A percentile compares a stretch with the other conserved stretches of the same genome.
Evolutionary conservation across 53 echinoderm and acorn worm genomes (phyloP).

Genomic region (Holothuria leucospilota): DNA sequence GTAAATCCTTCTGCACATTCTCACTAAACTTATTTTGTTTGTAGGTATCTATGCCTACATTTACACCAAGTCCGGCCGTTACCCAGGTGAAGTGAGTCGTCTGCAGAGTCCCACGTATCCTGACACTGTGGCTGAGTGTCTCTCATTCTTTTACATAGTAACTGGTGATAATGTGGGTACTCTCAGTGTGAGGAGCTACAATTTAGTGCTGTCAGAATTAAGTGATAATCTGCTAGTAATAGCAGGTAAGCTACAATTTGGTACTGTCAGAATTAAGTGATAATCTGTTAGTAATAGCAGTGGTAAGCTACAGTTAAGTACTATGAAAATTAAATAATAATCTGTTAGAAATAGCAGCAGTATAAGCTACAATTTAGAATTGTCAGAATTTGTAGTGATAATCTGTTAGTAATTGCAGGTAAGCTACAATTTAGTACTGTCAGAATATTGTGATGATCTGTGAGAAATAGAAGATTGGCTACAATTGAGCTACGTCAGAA

Average conservation of each 20-base stretch:
- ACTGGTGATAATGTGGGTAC: conserved; percentile 71
- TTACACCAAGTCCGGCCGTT: conserved; percentile 7
- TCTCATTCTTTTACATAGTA: conserved; percentile 89
- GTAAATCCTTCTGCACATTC: too few species aligned
- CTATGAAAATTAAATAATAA: too few species aligned
- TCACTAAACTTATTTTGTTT: neutral
- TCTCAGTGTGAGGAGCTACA: conserved; percentile 50
- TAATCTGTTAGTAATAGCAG: too few species aligned
- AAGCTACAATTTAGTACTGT: neutral
- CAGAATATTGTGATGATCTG: too few species aligned
- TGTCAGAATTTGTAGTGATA: neutral
- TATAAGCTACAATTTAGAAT: conserved; percentile 4
- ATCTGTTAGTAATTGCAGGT: conserved; percentile 17
- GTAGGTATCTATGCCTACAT: conserved; percentile 28
- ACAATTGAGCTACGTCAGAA: neutral
- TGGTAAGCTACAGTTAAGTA: too few species aligned
- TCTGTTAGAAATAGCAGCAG: too few species aligned
- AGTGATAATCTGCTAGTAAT: neutral
- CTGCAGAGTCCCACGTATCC: conserved; percentile 66
- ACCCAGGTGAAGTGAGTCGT: conserved; percentile 46
- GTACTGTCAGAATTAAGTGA: too few species aligned
- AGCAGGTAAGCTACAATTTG: conserved; percentile 1
- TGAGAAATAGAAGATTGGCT: neutral
- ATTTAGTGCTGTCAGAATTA: conserved; percentile 1
- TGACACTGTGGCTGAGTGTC: conserved; percentile 63